These are phyloP conservation scores for Tetragnatha versicolor DNA, from an alignment of 1,140 invertebrate species.

Conservation along the genomic window DNA sequence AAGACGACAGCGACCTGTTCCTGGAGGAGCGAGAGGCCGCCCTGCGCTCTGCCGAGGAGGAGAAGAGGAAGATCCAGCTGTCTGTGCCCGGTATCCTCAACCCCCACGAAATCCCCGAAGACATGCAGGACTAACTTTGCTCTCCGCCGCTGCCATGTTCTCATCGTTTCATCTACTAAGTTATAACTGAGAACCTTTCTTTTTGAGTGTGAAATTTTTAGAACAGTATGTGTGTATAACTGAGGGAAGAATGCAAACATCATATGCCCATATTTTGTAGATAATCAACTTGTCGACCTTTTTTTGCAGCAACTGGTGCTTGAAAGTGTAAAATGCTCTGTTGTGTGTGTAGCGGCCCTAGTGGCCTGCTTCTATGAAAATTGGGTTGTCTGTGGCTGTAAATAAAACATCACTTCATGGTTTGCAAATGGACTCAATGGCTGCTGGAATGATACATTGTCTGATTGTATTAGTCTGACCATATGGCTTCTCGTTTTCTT, in stretches of 20 bases:
- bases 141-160: slow-evolving; percentile 33
- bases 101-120: slow-evolving; percentile 95
- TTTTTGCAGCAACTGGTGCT: slow-evolving; percentile 55
- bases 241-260: slow-evolving; percentile 51
- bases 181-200: slow-evolving; percentile 24
- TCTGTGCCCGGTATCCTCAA: slow-evolving; percentile 96
- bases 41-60: slow-evolving; percentile 86
- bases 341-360: slow-evolving; percentile 11
- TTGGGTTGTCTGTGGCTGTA: slow-evolving; percentile 38
- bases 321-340: slow-evolving; percentile 41
- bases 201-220: slow-evolving; percentile 41
- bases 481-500: background rate
- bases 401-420: slow-evolving; percentile 49
- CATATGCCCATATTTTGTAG: slow-evolving; percentile 54
- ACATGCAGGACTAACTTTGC: slow-evolving; percentile 86
- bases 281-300: slow-evolving; percentile 43
- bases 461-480: background rate
- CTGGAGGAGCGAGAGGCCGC: slow-evolving; percentile 93
- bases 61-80: slow-evolving; percentile 91
- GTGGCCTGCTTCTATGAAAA: background rate
- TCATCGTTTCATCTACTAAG: slow-evolving; percentile 35
- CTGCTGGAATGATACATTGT: slow-evolving; percentile 8
- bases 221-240: slow-evolving; percentile 46
- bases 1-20: slow-evolving; percentile 96
- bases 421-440: slow-evolving; percentile 7